These are phyloP conservation scores for Gymnocephalus cernua DNA, from an alignment of 2,113 vertebrate genomes.

Conservation along the genomic window DNA sequence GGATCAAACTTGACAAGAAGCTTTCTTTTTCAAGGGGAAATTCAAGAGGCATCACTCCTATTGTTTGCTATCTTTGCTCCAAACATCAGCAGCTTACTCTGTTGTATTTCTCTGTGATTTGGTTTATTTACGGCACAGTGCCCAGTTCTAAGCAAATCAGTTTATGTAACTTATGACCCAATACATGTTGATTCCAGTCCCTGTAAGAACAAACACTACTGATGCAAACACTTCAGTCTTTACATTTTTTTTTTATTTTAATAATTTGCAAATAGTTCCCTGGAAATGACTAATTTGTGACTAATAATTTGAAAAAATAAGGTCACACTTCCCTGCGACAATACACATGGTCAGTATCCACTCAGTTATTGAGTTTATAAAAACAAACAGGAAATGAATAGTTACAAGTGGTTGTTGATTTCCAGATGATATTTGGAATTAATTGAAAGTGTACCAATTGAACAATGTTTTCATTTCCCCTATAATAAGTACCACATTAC, in stretches of 20 bases:
- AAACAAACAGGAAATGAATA: background rate
- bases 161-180: conserved; percentile 16
- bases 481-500: background rate
- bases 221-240: too few species aligned
- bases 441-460: background rate
- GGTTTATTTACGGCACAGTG: conserved; percentile 33
- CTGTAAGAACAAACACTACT: too few species aligned
- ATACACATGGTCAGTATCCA: too few species aligned
- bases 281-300: background rate
- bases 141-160: conserved; percentile 28
- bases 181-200: conserved; percentile 6
- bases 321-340: too few species aligned
- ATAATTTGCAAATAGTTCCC: background rate
- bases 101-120: conserved; percentile 22
- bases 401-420: background rate
- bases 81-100: conserved; percentile 33
- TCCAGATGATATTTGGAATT: background rate
- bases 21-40: background rate
- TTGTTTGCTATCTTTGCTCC: conserved; percentile 18
- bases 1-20: background rate
- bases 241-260: background rate
- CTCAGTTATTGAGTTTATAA: too few species aligned
- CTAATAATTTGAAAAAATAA: too few species aligned
- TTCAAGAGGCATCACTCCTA: background rate
- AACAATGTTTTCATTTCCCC: background rate